Conservation (phyloP, 1,140 invertebrate genomes). For the Saxidomus purpurata region DNA sequence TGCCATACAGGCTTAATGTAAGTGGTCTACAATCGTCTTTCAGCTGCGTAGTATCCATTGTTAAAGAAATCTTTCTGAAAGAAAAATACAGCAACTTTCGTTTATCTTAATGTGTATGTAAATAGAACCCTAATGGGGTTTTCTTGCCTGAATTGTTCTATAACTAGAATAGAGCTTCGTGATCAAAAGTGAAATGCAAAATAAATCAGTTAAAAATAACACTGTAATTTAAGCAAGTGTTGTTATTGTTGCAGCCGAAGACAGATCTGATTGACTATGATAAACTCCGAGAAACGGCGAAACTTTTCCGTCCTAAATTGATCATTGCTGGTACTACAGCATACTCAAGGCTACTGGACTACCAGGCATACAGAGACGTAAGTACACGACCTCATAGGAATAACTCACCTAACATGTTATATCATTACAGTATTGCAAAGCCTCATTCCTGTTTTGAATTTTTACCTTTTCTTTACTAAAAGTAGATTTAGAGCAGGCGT, state of each 20-base stretch:
- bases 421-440: background rate
- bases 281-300: constrained; percentile 92
- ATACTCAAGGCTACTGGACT: constrained; percentile 93
- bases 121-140: no score
- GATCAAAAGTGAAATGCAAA: no score
- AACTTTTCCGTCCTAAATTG: constrained; percentile 95
- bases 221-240: no score
- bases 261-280: constrained; percentile 98
- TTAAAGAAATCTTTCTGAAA: no score
- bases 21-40: no score
- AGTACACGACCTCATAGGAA: background rate
- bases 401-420: no score
- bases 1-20: constrained; percentile 97
- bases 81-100: no score
- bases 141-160: no score
- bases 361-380: constrained; percentile 92
- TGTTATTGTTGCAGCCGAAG: constrained; percentile 85
- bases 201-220: no score
- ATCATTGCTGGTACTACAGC: constrained; percentile 96
- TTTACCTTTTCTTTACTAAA: background rate
- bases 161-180: no score
- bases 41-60: background rate
- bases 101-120: no score
- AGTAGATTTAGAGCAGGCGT: no score
- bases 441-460: background rate